Base-by-base conservation (phyloP, 2,113 vertebrate genomes). In the Hucho hucho region DNA sequence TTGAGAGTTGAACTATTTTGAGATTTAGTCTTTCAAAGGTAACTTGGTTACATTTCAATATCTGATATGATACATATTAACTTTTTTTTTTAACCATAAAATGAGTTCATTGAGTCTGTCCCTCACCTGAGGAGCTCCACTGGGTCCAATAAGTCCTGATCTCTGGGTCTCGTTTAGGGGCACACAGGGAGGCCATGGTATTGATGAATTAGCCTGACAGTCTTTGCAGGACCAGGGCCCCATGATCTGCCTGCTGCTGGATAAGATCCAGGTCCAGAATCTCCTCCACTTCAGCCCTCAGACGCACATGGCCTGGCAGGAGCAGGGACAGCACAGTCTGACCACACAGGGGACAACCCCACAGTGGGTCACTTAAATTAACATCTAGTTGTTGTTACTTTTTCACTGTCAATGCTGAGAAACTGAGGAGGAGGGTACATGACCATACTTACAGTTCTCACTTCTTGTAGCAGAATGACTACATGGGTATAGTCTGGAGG, bases 401-500 rank as follows among this genome's bases (percentile, higher is more conserved):
- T 37, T 37, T 37, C 32, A 37, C 32, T 37, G 32, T 37, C 32
- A 9, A 56, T 56, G 49, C 13, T 56, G 49, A 16, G 49, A 56
- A 37, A 37, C 18, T 13, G 49, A 18, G 49, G 14, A 18, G 49
- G 49, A 56, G 18, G 49, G 18, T 56, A 37, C 32, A 37, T 9
- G 14, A 56, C 49, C n/a, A 16, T n/a, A 69, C 90, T 90, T 75
- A 94, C 92, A 85, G 91, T 89, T 83, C 94, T 94, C 64, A 94
- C 87, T 81, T 96, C 93, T 79, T 91, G 89, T 70, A 95, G 89
- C 79, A 95, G 89, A 22, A 87, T 75, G 67, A 95, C 82, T n/a
- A 86, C 90, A 3, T 84, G 81, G 0, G 74, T 76, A 75, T 90
- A 92, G 82, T 92, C 87, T 28, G 93, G 91, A 53, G 93, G 91